These are phyloP conservation scores for Seriola dumerili DNA, from an alignment of 2,113 vertebrate genomes.

Conservation along the genomic window DNA sequence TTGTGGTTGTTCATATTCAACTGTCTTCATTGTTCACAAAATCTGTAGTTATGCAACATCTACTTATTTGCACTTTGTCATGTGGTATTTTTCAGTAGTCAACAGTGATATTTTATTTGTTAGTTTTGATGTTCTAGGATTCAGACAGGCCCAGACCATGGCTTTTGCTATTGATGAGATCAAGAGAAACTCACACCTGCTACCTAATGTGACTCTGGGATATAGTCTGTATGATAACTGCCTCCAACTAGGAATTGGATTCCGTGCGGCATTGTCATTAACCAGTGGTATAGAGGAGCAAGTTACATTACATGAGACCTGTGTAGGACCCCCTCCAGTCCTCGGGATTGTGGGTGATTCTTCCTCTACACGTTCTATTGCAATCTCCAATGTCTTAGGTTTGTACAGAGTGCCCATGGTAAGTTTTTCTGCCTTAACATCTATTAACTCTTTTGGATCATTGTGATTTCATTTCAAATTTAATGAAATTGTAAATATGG, in stretches of 20 bases:
- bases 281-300: constrained; percentile 61
- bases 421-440: constrained; percentile 9
- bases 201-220: too few relatives aligned
- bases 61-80: too few relatives aligned
- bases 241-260: constrained; percentile 56
- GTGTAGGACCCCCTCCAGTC: constrained; percentile 64
- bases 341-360: constrained; percentile 79
- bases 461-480: too few relatives aligned
- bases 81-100: not conserved
- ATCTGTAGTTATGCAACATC: too few relatives aligned
- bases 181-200: too few relatives aligned
- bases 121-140: constrained; percentile 63
- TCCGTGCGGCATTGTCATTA: constrained; percentile 71
- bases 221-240: too few relatives aligned
- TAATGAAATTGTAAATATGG: not conserved
- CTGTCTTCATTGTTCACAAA: too few relatives aligned
- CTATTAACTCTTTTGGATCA: not conserved
- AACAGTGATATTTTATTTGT: not conserved
- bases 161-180: too few relatives aligned
- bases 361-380: constrained; percentile 69
- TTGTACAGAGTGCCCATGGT: constrained; percentile 77
- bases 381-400: constrained; percentile 39
- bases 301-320: constrained; percentile 34
- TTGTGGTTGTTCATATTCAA: too few relatives aligned
- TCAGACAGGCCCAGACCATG: too few relatives aligned